Base-by-base conservation (phyloP, 2,113 vertebrate species). In the Malurus cyaneus region DNA sequence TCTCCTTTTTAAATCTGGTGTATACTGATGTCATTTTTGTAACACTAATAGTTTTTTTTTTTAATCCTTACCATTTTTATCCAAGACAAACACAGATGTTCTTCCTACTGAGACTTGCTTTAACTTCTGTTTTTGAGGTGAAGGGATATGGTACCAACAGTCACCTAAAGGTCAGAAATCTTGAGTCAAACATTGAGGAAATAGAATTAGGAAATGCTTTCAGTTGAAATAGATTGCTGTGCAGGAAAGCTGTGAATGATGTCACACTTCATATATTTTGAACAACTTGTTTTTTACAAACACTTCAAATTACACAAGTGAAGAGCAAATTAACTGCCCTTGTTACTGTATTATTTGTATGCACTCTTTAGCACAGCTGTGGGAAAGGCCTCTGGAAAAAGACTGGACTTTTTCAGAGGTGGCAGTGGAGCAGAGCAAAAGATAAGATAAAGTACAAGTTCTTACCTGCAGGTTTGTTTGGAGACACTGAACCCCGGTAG, bases 121-220 rank as follows among this genome's bases (percentile, higher is more conserved):
- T 67, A 99, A 89, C 96, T 98, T 99, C 95, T 99, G 99, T 41
- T 98, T 99, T 32, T 97, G 95, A 31, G 99, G 99, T 6, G 99
- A 98, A 2, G 99, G 99, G 89, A 99, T 99, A 91, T 99, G 99
- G 92, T 99, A 99, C 99, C 99, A 99, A 94, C 98, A 98, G 74
- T 99, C 99, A 54, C 99, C 99, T 99, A 92, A 10, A 89, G 44
- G 69, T 86, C 36, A 95, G 31, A 94, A 94, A 90, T 77, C 41
- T 64, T 49, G 28, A 72, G 69, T 88, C 49, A 95, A 88, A 65
- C 36, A 53, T 7, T 53, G 67, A 86, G 54, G 78, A 95, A 83
- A 67, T 2, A 57, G 12, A 16, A 53, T 46, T 49, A 39, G 11
- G 49, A 61, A 76, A 50, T 44, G 31, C 15, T 74, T 83, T 47